These are phyloP conservation scores for Eucriotettix oculatus DNA, from an alignment of 2,888 invertebrate species.

Conservation along the genomic window DNA sequence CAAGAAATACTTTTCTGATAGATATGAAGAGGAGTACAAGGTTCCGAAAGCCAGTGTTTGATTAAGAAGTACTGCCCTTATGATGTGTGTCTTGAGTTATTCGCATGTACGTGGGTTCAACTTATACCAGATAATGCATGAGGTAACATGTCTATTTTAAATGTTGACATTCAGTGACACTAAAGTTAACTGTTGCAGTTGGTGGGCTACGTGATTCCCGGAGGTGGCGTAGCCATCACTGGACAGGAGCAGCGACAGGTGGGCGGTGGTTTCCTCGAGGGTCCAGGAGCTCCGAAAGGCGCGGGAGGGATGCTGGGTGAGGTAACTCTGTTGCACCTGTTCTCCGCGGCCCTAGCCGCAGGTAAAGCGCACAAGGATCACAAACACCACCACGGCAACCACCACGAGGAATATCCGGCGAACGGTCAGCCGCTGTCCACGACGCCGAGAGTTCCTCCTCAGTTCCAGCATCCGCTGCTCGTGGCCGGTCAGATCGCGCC, in stretches of 20 bases:
- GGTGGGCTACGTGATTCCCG: slow-evolving; percentile 58
- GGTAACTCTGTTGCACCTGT: slow-evolving; percentile 63
- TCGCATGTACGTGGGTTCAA: too few relatives aligned
- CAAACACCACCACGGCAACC: slow-evolving; percentile 73
- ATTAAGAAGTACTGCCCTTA: neutral
- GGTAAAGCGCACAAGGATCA: slow-evolving; percentile 77
- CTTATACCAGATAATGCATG: too few relatives aligned
- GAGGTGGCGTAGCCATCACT: slow-evolving; percentile 55
- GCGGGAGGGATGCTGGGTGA: slow-evolving; percentile 50
- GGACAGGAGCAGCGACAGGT: slow-evolving; percentile 53
- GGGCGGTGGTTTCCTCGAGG: slow-evolving; percentile 36
- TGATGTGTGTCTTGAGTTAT: neutral
- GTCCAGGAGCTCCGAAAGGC: slow-evolving; percentile 33
- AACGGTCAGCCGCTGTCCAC: slow-evolving; percentile 47
- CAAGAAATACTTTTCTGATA: neutral
- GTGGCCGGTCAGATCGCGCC: slow-evolving; percentile 7
- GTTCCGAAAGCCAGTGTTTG: neutral
- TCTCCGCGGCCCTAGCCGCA: slow-evolving; percentile 63
- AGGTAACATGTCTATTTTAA: too few relatives aligned
- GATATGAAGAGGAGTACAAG: neutral
- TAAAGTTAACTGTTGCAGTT: slow-evolving; percentile 33
- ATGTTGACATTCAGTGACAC: too few relatives aligned
- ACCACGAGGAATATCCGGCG: slow-evolving; percentile 41
- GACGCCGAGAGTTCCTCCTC: slow-evolving; percentile 25
- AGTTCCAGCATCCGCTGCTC: slow-evolving; percentile 15